Evolutionary conservation across 1,140 invertebrate genomes (phyloP), one percentile per base, ranked within the genome.

Genomic region (Lanistes nyassanus): DNA sequence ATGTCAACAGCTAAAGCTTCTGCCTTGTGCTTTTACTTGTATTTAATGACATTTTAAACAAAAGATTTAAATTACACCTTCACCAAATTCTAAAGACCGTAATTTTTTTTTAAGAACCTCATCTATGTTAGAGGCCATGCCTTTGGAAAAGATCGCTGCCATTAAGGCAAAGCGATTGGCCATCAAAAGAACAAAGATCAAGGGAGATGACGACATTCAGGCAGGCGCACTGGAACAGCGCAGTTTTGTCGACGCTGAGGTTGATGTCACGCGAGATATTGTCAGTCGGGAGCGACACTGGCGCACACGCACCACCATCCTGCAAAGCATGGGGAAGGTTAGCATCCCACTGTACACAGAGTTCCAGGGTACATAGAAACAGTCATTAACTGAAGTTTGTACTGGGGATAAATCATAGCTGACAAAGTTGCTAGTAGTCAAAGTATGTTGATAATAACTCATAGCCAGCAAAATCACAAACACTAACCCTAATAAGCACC

Each of bases 131-230:
- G 96, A 98, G 84, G 86, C 87, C 26, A 86, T 99, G 95, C 97
- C 97, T 3, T 95, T 98, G 13, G 97, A 99, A 87, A 98, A 98
- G 89, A 98, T 99, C 90, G 97, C 97, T 34, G 97, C 96, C 23
- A 97, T 99, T 74, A 98, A 98, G 90, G 97, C 97, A 0, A 99
- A 99, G 91, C 94, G 97, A 90, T 91, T 98, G 82, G 97, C 97
- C 5, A 98, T 97, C 80, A 99, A 99, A 87, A 92, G 97, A 81
- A 97, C 96, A 34, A 98, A 97, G 11, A 99, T 99, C 82, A 98
- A 89, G 76, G 86, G 81, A 56, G 87, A 86, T 80, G 96, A 97
- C 85, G 97, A 98, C 88, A 85, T 89, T 36, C 87, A 83, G 42
- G 77, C 84, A 2, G 85, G 85, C 6, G 85, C 84, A 5, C 92